Base-by-base conservation (phyloP, 2,888 invertebrate species). In the Eumerus sabulonum region DNA sequence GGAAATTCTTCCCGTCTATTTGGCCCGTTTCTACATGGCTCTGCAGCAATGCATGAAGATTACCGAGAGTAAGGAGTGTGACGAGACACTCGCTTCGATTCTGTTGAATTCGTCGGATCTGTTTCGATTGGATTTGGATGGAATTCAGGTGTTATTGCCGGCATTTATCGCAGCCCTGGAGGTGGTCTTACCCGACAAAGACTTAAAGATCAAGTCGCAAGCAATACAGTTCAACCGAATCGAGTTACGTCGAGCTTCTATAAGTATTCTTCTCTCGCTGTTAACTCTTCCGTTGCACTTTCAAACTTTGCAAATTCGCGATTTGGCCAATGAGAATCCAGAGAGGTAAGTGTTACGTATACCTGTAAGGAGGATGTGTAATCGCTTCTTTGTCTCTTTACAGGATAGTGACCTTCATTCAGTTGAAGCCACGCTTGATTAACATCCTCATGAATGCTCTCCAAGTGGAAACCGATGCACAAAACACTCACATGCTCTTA, bases 241-340 rank as follows among this genome's bases (percentile, higher is more conserved):
- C 1, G 96, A 96, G 85, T 90, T 99, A 72, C 92, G 99, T 77
- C 93, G 96, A 84, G 96, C 98, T 1, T 96, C 98, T 35, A 97
- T 98, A 77, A 95, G 98, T 85, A 91, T 98, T 60, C 90, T 99
- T 17, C 89, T 98, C 82, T 98, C 98, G 1, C 92, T 99, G 88
- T 91, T 99, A 77, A 94, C 96, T 14, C 92, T 99, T 85, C 99
- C 99, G 0, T 91, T 98, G 70, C 98, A 99, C 90, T 98, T 97
- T 87, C 95, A 92, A 87, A 93, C 93, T 77, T 88, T 94, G 74
- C 90, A 92, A 3, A 94, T 95, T 44, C 93, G 93, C 1, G 94
- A 94, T 87, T 90, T 95, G 64, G 91, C 91, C 36, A 85, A 85
- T 5, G 92, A 91, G 17, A 90, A 92, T 56, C 90, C 90, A 76